Percentiles rank a stretch among this genome's conserved stretches.
Conservation (phyloP, 2,888 invertebrate species). For the Meandrusa payeni region DNA sequence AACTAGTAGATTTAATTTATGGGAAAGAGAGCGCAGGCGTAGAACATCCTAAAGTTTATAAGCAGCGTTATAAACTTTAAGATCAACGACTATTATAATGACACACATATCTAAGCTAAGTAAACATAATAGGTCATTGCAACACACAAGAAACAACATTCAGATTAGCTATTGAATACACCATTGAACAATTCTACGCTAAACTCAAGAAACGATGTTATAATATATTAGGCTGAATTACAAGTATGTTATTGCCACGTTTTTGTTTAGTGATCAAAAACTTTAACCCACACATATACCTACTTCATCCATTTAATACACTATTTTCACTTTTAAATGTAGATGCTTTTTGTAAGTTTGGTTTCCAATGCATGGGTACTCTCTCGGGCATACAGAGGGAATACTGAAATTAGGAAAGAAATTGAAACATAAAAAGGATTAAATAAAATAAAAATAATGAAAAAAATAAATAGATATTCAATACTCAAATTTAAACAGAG, state of each 20-base stretch:
- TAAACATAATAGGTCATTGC: slow-evolving; percentile 55
- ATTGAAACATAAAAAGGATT: slow-evolving; percentile 50
- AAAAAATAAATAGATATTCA: slow-evolving; percentile 7
- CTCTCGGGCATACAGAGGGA: slow-evolving; percentile 80
- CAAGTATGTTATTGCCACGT: slow-evolving; percentile 28
- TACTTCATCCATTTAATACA: slow-evolving; percentile 79
- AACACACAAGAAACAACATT: slow-evolving; percentile 78
- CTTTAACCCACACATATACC: slow-evolving; percentile 51
- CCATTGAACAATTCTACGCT: slow-evolving; percentile 75
- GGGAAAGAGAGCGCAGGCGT: slow-evolving; percentile 32
- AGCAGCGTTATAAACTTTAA: slow-evolving; percentile 50
- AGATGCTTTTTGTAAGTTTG: slow-evolving; percentile 79
- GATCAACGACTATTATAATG: slow-evolving; percentile 48
- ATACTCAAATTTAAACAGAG: slow-evolving; percentile 5
- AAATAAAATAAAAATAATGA: slow-evolving; percentile 31
- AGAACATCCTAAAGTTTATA: slow-evolving; percentile 49
- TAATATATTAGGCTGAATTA: slow-evolving; percentile 35
- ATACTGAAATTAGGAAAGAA: slow-evolving; percentile 71
- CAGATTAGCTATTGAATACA: slow-evolving; percentile 73
- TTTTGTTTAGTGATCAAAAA: slow-evolving; percentile 44
- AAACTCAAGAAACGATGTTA: slow-evolving; percentile 51
- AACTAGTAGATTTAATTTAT: slow-evolving; percentile 28
- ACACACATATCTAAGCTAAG: slow-evolving; percentile 70
- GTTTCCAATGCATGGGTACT: slow-evolving; percentile 80
- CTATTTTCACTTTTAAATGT: slow-evolving; percentile 81